Evolutionary conservation across 1,140 invertebrate species (phyloP), one percentile per base, ranked within the genome.

Genomic region (Neotoxoptera formosana): DNA sequence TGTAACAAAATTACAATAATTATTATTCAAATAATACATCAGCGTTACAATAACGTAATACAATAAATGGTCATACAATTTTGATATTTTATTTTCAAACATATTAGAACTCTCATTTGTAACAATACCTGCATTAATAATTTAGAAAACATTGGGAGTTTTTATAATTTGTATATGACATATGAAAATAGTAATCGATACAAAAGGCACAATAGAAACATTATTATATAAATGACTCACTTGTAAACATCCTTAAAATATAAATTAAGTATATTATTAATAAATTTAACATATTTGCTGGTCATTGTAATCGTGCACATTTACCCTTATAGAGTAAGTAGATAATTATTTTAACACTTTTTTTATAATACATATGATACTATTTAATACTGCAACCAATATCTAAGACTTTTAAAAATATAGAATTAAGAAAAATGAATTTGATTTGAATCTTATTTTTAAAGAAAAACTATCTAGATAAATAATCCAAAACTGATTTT

Each of bases 141-240:
- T 84, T 84, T 84, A 47, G 36, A 45, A 45, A 45, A 86, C 30
- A 47, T 47, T 47, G 23, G 30, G 47, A 86, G 60, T 45, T 47
- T 47, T 47, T 17, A 45, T 21, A 51, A 20, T 48, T 88, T 51
- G n/a, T 7, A 20, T 34, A 48, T 53, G n/a, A 88, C 34, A 34
- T 88, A 88, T 88, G 48, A 51, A 88, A 88, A 88, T 53, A 51
- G 34, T 53, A 34, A 34, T 88, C 20, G 7, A 51, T 88, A 88
- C 36, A 88, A 88, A 88, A 88, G 87, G 87, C 87, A 88, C 87
- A 53, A 34, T 88, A 88, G 47, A 88, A 34, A 41, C 36, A 25
- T 76, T 76, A 76, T n/a, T 76, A 76, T 67, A 76, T 17, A 76
- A 76, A 76, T 76, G 30, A 30, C 60, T 76, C n/a, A 76, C n/a